Evolutionary conservation across 2,888 invertebrate genomes (phyloP).

Genomic region (Philereme transversata): DNA sequence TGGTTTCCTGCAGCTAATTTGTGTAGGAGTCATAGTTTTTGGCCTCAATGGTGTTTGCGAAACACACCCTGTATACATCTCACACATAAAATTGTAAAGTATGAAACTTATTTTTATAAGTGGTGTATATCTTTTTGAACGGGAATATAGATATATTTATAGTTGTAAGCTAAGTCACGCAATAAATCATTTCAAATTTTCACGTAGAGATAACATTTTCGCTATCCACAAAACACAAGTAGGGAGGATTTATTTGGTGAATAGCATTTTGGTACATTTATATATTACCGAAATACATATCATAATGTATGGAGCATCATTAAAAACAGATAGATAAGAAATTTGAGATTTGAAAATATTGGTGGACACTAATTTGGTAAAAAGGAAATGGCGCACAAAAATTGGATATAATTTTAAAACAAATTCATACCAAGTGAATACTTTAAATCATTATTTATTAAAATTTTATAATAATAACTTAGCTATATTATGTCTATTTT

Average conservation of each 20-base stretch:
- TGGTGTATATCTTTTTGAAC: constrained; percentile 32
- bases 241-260: constrained; percentile 1
- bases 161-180: constrained; percentile 27
- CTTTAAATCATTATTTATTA: constrained; percentile 23
- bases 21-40: too few species aligned
- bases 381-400: constrained; percentile 16
- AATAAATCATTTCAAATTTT: constrained; percentile 16
- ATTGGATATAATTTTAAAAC: constrained; percentile 9
- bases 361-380: not conserved
- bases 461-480: constrained; percentile 19
- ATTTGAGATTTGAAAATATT: not conserved
- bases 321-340: not conserved
- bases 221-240: not conserved
- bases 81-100: constrained; percentile 23
- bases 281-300: constrained; percentile 27
- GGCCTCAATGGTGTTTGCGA: too few species aligned
- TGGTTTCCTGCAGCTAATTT: too few species aligned
- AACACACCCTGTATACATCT: constrained; percentile 12
- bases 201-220: not conserved
- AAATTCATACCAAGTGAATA: constrained; percentile 13
- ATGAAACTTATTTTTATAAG: constrained; percentile 36
- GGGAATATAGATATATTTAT: constrained; percentile 26
- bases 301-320: constrained; percentile 23
- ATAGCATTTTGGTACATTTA: constrained; percentile 12
- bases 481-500: constrained; percentile 11